Percentiles rank a stretch among this genome's conserved stretches.
phyloP scores from a whole-genome alignment of 2,113 vertebrate species.

The Pedetes capensis region DNA sequence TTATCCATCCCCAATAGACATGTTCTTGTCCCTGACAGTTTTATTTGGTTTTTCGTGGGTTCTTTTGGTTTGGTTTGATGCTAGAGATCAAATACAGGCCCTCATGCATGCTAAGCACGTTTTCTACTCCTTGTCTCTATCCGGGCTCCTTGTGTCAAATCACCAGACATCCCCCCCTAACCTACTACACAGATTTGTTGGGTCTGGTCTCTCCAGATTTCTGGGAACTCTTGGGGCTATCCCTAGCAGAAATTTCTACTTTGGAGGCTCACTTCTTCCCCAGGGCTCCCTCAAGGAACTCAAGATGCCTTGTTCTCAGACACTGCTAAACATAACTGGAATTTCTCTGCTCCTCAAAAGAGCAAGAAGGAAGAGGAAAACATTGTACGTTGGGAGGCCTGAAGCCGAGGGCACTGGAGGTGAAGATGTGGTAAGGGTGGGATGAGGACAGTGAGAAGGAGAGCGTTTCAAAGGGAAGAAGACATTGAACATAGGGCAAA shows the following conservation, averaged over 20 bases:
- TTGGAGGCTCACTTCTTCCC: not conserved
- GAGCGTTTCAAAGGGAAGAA: not conserved
- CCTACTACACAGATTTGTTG: not conserved
- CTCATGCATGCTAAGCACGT: not conserved
- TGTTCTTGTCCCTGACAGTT: not conserved
- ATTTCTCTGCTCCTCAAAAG: not conserved
- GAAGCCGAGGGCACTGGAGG: not conserved
- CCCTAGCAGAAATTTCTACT: not conserved
- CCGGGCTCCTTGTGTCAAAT: not conserved
- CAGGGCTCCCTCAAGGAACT: not conserved
- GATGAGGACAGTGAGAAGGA: not conserved
- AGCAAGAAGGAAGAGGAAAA: not conserved
- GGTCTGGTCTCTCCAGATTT: not conserved
- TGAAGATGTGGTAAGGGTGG: not conserved
- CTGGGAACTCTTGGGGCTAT: not conserved
- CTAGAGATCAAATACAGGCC: not conserved
- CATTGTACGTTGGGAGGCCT: not conserved
- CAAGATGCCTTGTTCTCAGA: not conserved
- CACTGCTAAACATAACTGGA: not conserved
- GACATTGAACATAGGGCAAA: not conserved
- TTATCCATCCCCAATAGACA: not conserved
- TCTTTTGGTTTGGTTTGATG: not conserved
- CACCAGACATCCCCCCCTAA: not conserved
- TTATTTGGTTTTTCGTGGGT: not conserved
- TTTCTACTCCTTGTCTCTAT: not conserved